Conservation (phyloP, 1,140 invertebrate genomes). For the Dendroctonus ponderosae region DNA sequence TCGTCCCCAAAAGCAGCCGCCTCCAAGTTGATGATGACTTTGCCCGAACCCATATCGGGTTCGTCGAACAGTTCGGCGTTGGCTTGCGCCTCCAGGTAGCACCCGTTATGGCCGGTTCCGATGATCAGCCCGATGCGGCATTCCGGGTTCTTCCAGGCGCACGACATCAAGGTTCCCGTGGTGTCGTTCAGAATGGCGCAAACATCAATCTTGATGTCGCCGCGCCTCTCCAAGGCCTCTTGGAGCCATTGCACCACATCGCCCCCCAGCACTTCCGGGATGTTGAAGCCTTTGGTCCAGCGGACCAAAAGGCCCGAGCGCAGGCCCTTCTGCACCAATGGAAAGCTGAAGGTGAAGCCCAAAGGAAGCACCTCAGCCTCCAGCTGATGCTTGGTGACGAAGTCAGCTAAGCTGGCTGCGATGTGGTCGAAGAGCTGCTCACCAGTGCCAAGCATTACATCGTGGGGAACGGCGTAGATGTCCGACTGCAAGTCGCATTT, state of each 20-base stretch:
- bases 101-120: slow-evolving; percentile 91
- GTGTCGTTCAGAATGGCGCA: slow-evolving; percentile 98
- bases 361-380: slow-evolving; percentile 77
- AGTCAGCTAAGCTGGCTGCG: slow-evolving; percentile 90
- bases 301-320: slow-evolving; percentile 83
- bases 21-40: slow-evolving; percentile 92
- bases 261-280: slow-evolving; percentile 78
- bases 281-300: slow-evolving; percentile 98
- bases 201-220: slow-evolving; percentile 69
- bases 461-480: slow-evolving; percentile 93
- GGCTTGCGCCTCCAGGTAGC: slow-evolving; percentile 87
- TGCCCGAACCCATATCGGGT: slow-evolving; percentile 61
- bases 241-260: slow-evolving; percentile 84
- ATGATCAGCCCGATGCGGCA: slow-evolving; percentile 48
- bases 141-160: slow-evolving; percentile 90
- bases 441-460: slow-evolving; percentile 89
- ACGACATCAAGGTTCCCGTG: slow-evolving; percentile 98
- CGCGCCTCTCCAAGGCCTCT: slow-evolving; percentile 74
- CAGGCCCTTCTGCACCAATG: slow-evolving; percentile 85
- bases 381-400: slow-evolving; percentile 81
- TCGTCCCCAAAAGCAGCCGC: slow-evolving; percentile 97
- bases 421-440: slow-evolving; percentile 92
- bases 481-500: slow-evolving; percentile 91
- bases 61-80: slow-evolving; percentile 59
- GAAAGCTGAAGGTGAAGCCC: slow-evolving; percentile 99